Evolutionary conservation across 2,113 vertebrate species (phyloP).

Genomic region (Bombycilla garrulus): DNA sequence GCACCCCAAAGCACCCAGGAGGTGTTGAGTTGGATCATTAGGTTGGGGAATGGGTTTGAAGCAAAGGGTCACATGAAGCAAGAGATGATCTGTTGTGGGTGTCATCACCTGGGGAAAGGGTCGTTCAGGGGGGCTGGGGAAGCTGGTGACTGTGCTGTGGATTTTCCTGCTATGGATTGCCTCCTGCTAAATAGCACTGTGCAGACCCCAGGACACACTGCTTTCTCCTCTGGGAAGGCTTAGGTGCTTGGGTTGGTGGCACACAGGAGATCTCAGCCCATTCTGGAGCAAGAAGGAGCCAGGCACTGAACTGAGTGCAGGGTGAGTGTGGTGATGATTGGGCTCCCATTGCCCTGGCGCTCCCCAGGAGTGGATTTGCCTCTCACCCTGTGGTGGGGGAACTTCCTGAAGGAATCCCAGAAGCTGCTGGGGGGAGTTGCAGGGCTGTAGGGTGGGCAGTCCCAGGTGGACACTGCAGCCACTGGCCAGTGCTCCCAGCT

Average conservation of each 20-base stretch:
- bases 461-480: no score
- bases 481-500: neutral
- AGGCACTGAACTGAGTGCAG: rapidly evolving
- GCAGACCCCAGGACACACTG: neutral
- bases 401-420: neutral
- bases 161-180: neutral
- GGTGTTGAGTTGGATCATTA: neutral
- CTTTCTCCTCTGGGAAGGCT: neutral
- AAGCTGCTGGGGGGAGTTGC: neutral
- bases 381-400: rapidly evolving
- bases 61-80: neutral
- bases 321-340: neutral
- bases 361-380: neutral
- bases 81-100: neutral
- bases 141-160: neutral
- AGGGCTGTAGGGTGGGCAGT: neutral
- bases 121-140: neutral
- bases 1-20: neutral
- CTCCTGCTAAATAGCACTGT: neutral
- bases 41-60: neutral
- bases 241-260: neutral
- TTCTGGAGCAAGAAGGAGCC: neutral
- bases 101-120: neutral
- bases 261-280: rapidly evolving
- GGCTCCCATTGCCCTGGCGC: neutral